Conservation (phyloP, 2,888 invertebrate genomes). For the Diarsia dahlii region DNA sequence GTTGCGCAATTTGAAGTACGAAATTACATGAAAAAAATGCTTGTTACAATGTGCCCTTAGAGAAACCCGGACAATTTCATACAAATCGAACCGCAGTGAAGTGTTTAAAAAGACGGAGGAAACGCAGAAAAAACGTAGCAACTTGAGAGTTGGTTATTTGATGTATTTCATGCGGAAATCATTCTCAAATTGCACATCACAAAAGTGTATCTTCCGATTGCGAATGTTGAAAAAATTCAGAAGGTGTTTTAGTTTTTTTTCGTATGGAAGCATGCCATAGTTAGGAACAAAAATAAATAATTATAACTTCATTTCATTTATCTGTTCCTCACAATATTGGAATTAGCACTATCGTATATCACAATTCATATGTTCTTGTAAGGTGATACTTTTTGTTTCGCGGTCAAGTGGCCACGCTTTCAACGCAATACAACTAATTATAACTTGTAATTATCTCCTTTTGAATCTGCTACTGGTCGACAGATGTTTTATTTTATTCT, state of each 20-base stretch:
- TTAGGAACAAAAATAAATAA: slow-evolving; percentile 57
- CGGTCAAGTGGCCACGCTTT: slow-evolving; percentile 84
- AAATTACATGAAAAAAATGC: slow-evolving; percentile 67
- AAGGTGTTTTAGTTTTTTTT: slow-evolving; percentile 61
- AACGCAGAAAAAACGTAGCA: slow-evolving; percentile 80
- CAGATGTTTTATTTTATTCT: slow-evolving; percentile 72
- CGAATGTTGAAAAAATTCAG: slow-evolving; percentile 66
- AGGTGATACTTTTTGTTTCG: slow-evolving; percentile 78
- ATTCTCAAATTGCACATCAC: slow-evolving; percentile 89
- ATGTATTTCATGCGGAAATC: slow-evolving; percentile 87
- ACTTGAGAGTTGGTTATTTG: slow-evolving; percentile 84
- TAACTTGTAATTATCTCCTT: slow-evolving; percentile 78
- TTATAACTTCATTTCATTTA: slow-evolving; percentile 61
- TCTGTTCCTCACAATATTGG: slow-evolving; percentile 36
- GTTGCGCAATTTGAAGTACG: slow-evolving; percentile 72
- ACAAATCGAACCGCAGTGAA: slow-evolving; percentile 77
- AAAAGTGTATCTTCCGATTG: slow-evolving; percentile 83
- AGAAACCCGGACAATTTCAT: slow-evolving; percentile 66
- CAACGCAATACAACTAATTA: slow-evolving; percentile 75
- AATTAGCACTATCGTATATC: slow-evolving; percentile 78
- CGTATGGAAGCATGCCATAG: slow-evolving; percentile 54
- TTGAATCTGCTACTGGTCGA: slow-evolving; percentile 69
- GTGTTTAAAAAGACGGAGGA: slow-evolving; percentile 76
- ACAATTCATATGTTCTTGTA: slow-evolving; percentile 80
- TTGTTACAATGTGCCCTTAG: slow-evolving; percentile 63